Conservation (phyloP, 2,888 invertebrate species). For the Melipona bicolor region DNA sequence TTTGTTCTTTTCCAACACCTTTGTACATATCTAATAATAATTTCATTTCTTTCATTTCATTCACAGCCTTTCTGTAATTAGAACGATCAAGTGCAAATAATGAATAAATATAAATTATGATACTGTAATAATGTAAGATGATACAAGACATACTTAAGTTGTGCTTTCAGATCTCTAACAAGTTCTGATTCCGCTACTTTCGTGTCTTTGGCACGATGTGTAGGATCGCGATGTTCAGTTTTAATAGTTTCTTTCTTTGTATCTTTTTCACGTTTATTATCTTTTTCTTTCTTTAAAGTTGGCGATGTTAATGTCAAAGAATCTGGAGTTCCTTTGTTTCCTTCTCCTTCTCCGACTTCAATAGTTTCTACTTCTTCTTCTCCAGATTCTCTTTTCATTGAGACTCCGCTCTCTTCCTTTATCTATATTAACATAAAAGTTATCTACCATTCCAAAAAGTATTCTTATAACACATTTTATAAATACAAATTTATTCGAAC, state of each 20-base stretch:
- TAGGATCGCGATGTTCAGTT: slow-evolving; percentile 85
- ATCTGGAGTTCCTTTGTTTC: slow-evolving; percentile 83
- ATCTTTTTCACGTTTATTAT: slow-evolving; percentile 88
- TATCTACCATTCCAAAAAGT: neutral
- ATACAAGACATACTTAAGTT: slow-evolving; percentile 90
- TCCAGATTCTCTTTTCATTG: slow-evolving; percentile 79
- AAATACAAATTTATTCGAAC: slow-evolving; percentile 40
- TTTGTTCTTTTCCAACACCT: slow-evolving; percentile 97
- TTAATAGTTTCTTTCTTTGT: slow-evolving; percentile 84
- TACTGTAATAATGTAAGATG: neutral
- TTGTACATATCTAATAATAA: slow-evolving; percentile 98
- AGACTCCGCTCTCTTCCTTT: slow-evolving; percentile 80
- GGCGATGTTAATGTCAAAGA: slow-evolving; percentile 82
- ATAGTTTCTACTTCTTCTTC: slow-evolving; percentile 81
- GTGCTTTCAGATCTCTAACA: slow-evolving; percentile 95
- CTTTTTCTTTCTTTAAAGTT: slow-evolving; percentile 86
- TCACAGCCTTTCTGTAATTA: slow-evolving; percentile 91
- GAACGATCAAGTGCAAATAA: slow-evolving; percentile 8
- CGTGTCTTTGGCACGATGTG: slow-evolving; percentile 87
- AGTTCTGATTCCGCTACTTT: slow-evolving; percentile 90
- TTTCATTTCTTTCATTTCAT: slow-evolving; percentile 97
- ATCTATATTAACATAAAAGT: slow-evolving; percentile 65
- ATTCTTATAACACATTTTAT: neutral
- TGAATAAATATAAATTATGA: slow-evolving; percentile 29
- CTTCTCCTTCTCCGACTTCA: slow-evolving; percentile 84